Base-by-base conservation (phyloP, 2,888 invertebrate genomes). In the Microplitis manilae region DNA sequence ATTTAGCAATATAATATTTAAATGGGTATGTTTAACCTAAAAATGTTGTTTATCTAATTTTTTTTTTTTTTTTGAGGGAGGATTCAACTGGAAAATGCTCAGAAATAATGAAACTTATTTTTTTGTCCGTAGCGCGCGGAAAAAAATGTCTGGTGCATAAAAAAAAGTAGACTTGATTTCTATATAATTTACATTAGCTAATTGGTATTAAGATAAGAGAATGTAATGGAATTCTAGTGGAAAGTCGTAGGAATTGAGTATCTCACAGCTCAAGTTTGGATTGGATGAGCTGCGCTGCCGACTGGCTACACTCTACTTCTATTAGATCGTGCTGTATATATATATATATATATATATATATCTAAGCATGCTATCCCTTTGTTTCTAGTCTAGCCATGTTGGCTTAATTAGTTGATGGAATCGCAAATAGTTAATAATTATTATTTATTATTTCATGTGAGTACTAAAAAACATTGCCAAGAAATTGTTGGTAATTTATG, bases 161-260 rank as follows among this genome's bases (percentile, higher is more conserved):
- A 17, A 20, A 13, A 7, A 9, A 72, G 65, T 39, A 13, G 67
- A 69, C 71, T 8, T 68, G 60, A 71, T 78, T 81, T 76, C 20
- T 71, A 62, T 5, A 50, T 59, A 76, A 59, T 79, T 75, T 80
- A 78, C 83, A 81, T 83, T 82, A 83, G 80, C 81, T 83, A 84
- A 84, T 84, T 82, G 81, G 76, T 75, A 73, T 78, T 77, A 73
- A 68, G 65, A 70, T 64, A 62, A 68, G 65, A 75, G 64, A 30
- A 67, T 71, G 73, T 62, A 61, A 74, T 60, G 39, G 68, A 74
- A 67, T 62, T 68, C 41, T 65, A 38, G 79, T 71, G 70, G 75
- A 74, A 64, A 75, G 68, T 65, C 68, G 71, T 59, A 50, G 61
- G 69, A 74, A 60, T 78, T 81, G 81, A 80, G 80, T 71, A 79